phyloP scores from a whole-genome alignment of 1,140 invertebrate species.

The Venustaconcha ellipsiformis region DNA sequence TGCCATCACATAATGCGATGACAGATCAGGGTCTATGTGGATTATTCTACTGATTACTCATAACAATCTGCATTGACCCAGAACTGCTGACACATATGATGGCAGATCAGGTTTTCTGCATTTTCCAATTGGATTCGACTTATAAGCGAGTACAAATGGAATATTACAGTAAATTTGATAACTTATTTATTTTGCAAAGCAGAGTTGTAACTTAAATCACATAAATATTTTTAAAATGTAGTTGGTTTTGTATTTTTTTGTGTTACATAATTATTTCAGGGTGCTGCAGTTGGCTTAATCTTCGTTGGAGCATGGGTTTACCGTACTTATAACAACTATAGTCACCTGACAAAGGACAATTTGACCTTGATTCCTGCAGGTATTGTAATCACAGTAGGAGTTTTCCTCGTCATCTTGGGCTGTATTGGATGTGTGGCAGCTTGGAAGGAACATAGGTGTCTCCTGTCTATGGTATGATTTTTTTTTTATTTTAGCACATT shows the following conservation, averaged over 20 bases:
- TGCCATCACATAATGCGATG: too few species aligned
- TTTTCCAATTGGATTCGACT: too few species aligned
- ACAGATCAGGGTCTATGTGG: too few species aligned
- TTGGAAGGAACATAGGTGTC: slow-evolving; percentile 85
- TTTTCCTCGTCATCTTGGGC: slow-evolving; percentile 85
- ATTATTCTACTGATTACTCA: too few species aligned
- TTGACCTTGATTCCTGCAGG: slow-evolving; percentile 61
- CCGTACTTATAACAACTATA: slow-evolving; percentile 60
- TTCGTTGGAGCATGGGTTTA: slow-evolving; percentile 63
- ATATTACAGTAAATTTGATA: background rate
- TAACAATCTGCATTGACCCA: too few species aligned
- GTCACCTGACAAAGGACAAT: slow-evolving; percentile 56
- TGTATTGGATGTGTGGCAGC: slow-evolving; percentile 92
- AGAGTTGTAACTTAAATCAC: background rate
- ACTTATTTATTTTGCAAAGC: background rate
- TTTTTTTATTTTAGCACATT: slow-evolving; percentile 7
- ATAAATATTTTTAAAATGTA: background rate
- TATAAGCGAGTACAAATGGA: too few species aligned
- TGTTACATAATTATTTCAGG: slow-evolving; percentile 41
- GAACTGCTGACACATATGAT: too few species aligned
- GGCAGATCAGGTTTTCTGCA: too few species aligned
- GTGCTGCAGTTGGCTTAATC: slow-evolving; percentile 58
- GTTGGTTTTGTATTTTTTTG: background rate
- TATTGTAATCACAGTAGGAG: slow-evolving; percentile 81
- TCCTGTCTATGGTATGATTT: slow-evolving; percentile 81